Evolutionary conservation across 1,140 invertebrate genomes (phyloP).

Genomic region (Platorchestia sp.): DNA sequence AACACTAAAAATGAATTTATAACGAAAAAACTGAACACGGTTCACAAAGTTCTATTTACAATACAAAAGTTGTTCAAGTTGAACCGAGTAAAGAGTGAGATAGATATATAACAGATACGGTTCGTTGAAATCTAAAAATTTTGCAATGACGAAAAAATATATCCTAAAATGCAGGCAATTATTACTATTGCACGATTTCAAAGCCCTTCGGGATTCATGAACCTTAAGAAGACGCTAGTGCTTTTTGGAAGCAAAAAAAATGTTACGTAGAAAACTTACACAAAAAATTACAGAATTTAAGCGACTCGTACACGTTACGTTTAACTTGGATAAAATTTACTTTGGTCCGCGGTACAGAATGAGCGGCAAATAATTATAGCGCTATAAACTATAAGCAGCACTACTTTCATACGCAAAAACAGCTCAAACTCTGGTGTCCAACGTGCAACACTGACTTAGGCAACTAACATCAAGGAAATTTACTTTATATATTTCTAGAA

Average conservation of each 20-base stretch:
- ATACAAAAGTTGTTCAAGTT: neutral
- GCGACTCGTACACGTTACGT: neutral
- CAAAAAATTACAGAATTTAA: neutral
- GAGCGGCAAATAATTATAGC: neutral
- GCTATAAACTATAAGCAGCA: neutral
- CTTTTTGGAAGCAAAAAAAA: neutral
- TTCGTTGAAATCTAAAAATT: neutral
- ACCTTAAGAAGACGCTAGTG: neutral
- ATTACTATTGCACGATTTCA: neutral
- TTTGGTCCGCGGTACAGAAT: constrained; percentile 6
- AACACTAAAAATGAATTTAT: neutral
- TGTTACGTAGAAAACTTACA: neutral
- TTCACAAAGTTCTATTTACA: neutral
- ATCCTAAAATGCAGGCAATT: neutral
- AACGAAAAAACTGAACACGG: neutral
- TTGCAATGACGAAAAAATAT: neutral
- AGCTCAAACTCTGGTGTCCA: neutral
- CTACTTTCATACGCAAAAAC: neutral
- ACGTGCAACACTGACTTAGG: neutral
- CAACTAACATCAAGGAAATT: neutral
- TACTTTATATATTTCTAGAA: constrained; percentile 31
- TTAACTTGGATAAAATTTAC: neutral
- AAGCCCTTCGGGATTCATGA: neutral
- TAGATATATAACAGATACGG: neutral
- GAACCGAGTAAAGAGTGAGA: neutral